Conservation (phyloP, 2,113 vertebrate species). For the Paramormyrops kingsleyae region DNA sequence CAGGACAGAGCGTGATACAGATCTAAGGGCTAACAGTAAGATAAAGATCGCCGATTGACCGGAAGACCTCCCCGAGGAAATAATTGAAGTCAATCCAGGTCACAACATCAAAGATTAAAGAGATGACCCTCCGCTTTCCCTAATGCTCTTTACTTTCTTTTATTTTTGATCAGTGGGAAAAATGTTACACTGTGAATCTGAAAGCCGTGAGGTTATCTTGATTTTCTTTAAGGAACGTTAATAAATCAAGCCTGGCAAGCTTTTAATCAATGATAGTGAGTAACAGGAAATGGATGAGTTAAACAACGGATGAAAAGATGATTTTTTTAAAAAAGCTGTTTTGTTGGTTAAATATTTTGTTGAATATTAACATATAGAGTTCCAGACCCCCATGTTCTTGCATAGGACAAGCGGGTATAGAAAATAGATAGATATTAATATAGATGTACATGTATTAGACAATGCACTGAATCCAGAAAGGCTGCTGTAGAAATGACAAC, state of each 20-base stretch:
- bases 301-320: background rate
- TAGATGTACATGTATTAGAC: background rate
- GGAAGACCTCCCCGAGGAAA: constrained; percentile 59
- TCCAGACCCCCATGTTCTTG: background rate
- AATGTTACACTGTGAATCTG: constrained; percentile 24
- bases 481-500: background rate
- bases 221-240: background rate
- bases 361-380: background rate
- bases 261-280: background rate
- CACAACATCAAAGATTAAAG: constrained; percentile 62
- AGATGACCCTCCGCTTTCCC: constrained; percentile 58
- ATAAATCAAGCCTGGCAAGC: background rate
- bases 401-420: background rate
- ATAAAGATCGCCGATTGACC: constrained; percentile 70
- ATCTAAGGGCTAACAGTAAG: constrained; percentile 59
- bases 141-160: constrained; percentile 40
- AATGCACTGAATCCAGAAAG: background rate
- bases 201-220: constrained; percentile 34
- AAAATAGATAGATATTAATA: background rate
- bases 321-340: background rate
- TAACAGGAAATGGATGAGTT: background rate
- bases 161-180: constrained; percentile 43
- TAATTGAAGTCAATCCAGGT: constrained; percentile 73
- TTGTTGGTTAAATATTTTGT: background rate
- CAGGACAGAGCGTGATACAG: constrained; percentile 56